Evolutionary conservation across 2,888 invertebrate genomes (phyloP), one percentile per base, ranked within the genome.

Genomic region (Ametastegia equiseti): DNA sequence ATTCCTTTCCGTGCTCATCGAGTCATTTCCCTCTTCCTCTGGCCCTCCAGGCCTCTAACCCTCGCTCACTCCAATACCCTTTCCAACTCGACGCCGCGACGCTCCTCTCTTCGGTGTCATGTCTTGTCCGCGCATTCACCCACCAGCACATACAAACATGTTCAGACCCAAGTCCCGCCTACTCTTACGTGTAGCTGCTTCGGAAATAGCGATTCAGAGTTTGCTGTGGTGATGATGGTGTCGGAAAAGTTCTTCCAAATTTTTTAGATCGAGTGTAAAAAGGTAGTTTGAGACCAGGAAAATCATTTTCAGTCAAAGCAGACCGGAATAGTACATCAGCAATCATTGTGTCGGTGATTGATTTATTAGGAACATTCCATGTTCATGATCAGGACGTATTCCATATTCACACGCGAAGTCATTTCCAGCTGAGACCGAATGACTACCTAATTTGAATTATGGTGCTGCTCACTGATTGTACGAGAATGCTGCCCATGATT

Each of bases 111-210:
- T 23, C 54, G 19, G 33, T 78, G 78, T 78, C 78, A 45, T 78
- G 78, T 78, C 78, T 60, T 78, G 78, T 78, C 78, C 63, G 78
- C 78, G 78, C 78, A 78, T 78, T 54, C 63, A 54, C 78, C 60
- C 39, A 42, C 42, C 19, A 60, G 60, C 78, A 15, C 19, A 75
- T 47, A 67, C 39, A 67, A 15, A 39, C 39, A 27, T 19, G 54
- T 54, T 54, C 15, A n/a, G 30, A 23, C 60, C 7, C 42, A 78
- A 78, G 78, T 78, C 78, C 23, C 78, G 78, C 78, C 78, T 78
- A 7, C 75, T n/a, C n/a, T 27, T 36, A n/a, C 3, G 2, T 45
- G 15, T n/a, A 19, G 23, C 19, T 36, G 3, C 19, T 39, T 39
- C n/a, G 19, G 39, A 19, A 39, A n/a, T 4, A 19, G n/a, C 7